A percentile compares a stretch with the other conserved stretches of the same genome.
Conservation (phyloP, 2,888 invertebrate genomes). For the Diloba caeruleocephala region DNA sequence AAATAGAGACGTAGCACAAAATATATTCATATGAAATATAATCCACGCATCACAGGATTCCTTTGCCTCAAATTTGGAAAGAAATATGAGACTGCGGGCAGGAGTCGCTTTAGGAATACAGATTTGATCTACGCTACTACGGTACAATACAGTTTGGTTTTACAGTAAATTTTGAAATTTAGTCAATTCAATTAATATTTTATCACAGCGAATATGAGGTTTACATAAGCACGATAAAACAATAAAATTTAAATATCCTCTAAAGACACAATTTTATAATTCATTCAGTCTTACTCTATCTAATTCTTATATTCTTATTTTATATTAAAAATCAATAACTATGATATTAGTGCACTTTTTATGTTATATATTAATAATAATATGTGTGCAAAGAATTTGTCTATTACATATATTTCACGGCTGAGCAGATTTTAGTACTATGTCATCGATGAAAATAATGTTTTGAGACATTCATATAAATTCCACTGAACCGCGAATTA, state of each 20-base stretch:
- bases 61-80: slow-evolving; percentile 29
- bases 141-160: not conserved
- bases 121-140: slow-evolving; percentile 21
- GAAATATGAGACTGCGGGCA: slow-evolving; percentile 36
- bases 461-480: slow-evolving; percentile 39
- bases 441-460: slow-evolving; percentile 39
- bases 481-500: slow-evolving; percentile 69
- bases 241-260: slow-evolving; percentile 60
- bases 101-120: slow-evolving; percentile 49
- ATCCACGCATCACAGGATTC: slow-evolving; percentile 26
- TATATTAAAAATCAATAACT: slow-evolving; percentile 73
- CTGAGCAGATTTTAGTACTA: slow-evolving; percentile 61
- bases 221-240: slow-evolving; percentile 69
- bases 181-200: slow-evolving; percentile 57
- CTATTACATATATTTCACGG: slow-evolving; percentile 63
- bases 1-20: slow-evolving; percentile 27
- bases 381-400: slow-evolving; percentile 76
- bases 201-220: slow-evolving; percentile 82
- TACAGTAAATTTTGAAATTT: slow-evolving; percentile 51
- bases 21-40: slow-evolving; percentile 35
- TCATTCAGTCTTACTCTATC: slow-evolving; percentile 85
- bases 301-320: slow-evolving; percentile 57
- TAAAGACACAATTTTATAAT: slow-evolving; percentile 70
- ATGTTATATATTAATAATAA: slow-evolving; percentile 70
- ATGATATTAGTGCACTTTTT: slow-evolving; percentile 83